A percentile compares a stretch with the other conserved stretches of the same genome.
phyloP scores from a whole-genome alignment of 2,797 vertebrate genomes.

The Malurus splendens region DNA sequence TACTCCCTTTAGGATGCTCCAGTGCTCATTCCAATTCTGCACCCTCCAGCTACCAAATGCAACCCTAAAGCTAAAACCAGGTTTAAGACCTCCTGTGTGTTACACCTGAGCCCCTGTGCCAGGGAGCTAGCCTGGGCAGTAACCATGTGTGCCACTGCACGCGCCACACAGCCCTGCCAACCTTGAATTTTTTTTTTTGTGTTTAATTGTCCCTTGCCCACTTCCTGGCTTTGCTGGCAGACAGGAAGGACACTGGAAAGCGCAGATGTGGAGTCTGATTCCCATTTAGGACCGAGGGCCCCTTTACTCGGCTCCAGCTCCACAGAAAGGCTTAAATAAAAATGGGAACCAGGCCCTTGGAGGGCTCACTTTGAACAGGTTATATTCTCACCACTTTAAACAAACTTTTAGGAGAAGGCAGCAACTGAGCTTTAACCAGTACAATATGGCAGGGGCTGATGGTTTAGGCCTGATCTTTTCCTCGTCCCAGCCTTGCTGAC shows the following conservation, averaged over 20 bases:
- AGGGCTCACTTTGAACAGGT: constrained; percentile 54
- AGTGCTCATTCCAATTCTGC: fast-evolving
- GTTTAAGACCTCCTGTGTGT: background rate
- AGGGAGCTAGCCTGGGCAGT: fast-evolving
- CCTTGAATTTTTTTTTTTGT: background rate
- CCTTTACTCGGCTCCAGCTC: background rate
- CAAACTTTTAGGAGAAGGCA: constrained; percentile 1
- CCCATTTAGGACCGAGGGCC: constrained; percentile 49
- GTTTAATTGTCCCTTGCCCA: background rate
- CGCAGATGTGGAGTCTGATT: constrained; percentile 43
- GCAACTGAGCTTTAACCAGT: constrained; percentile 30
- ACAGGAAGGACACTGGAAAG: background rate
- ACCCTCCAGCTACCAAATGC: background rate
- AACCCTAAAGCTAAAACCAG: background rate
- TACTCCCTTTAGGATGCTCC: background rate
- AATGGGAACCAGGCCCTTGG: constrained; percentile 51
- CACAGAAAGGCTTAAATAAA: constrained; percentile 19
- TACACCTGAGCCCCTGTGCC: background rate
- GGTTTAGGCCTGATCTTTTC: background rate
- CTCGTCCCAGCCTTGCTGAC: background rate
- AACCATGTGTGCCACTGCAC: fast-evolving
- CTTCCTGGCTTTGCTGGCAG: background rate
- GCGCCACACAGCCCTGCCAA: fast-evolving
- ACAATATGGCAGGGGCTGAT: constrained; percentile 33
- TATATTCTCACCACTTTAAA: constrained; percentile 48